Conservation (phyloP, 2,113 vertebrate species). For the Psammodynastes pulverulentus region DNA sequence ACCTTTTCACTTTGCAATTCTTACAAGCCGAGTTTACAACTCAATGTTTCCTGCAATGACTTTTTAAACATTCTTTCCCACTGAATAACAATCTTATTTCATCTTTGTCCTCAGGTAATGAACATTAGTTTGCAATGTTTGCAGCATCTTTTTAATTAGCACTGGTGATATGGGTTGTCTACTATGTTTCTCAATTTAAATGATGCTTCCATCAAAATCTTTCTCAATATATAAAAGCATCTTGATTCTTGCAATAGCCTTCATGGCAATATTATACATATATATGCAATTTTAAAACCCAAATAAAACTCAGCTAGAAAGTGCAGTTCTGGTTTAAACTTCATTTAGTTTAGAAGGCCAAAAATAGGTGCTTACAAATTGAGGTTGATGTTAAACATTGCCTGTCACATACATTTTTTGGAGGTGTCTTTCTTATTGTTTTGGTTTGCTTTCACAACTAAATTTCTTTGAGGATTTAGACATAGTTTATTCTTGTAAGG, state of each 20-base stretch:
- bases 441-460: background rate
- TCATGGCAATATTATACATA: constrained; percentile 21
- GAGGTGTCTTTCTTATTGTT: background rate
- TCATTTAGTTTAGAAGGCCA: background rate
- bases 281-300: constrained; percentile 3
- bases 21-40: constrained; percentile 55
- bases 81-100: background rate
- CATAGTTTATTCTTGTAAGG: background rate
- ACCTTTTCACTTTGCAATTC: constrained; percentile 46
- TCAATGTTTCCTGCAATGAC: constrained; percentile 44
- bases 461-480: background rate
- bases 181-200: constrained; percentile 34
- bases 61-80: background rate
- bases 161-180: background rate
- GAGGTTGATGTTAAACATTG: background rate
- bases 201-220: constrained; percentile 15
- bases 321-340: background rate
- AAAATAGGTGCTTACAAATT: background rate
- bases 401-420: background rate
- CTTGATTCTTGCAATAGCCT: constrained; percentile 45
- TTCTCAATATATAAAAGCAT: constrained; percentile 35
- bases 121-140: constrained; percentile 14
- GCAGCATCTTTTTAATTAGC: constrained; percentile 17
- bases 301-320: background rate
- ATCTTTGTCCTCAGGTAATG: constrained; percentile 36